Evolutionary conservation across 2,797 vertebrate species (phyloP), one percentile per base, ranked within the genome.

Genomic region (Syngnathus acus): DNA sequence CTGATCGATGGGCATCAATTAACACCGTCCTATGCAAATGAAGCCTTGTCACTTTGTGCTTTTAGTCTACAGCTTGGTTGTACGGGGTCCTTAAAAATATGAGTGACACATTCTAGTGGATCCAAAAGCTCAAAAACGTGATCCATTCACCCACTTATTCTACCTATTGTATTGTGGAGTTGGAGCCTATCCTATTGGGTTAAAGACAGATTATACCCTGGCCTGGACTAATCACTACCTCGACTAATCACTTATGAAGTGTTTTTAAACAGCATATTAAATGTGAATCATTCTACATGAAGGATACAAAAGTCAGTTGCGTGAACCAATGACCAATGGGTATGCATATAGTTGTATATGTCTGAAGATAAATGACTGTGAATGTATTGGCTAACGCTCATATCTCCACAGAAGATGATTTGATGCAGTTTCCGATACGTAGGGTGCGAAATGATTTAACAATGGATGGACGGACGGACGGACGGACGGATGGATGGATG

Each of bases 1-100:
- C 77, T 88, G 85, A 87, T 84, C 87, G 84, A 89, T 81, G 79
- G 81, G 73, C 79, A 78, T 76, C 73, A 75, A 74, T 68, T 64
- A 83, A 76, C 74, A 64, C 65, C 71, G 64, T 76, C 76, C 80
- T 65, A 78, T 72, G 64, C 70, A 68, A 70, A 77, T 73, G 71
- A 65, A 68, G 77, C 57, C 64, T 65, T 74, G 73, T 50, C 65
- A 48, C 55, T 77, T 74, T 78, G 54, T 71, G 68, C 66, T 72
- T 77, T 79, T 74, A 69, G 66, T 74, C 75, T 7, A n/a, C 38
- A 74, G 72, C 50, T 64, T 55, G 72, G 43, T 32, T 2, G 62
- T 64, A 19, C 58, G 68, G 68, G 72, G 58, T 43, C 64, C 69
- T 64, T 67, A 21, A 78, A 79, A 80, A 78, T 71, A 78, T 78